phyloP scores from a whole-genome alignment of 2,113 vertebrate species.

The Tauraco erythrolophus region DNA sequence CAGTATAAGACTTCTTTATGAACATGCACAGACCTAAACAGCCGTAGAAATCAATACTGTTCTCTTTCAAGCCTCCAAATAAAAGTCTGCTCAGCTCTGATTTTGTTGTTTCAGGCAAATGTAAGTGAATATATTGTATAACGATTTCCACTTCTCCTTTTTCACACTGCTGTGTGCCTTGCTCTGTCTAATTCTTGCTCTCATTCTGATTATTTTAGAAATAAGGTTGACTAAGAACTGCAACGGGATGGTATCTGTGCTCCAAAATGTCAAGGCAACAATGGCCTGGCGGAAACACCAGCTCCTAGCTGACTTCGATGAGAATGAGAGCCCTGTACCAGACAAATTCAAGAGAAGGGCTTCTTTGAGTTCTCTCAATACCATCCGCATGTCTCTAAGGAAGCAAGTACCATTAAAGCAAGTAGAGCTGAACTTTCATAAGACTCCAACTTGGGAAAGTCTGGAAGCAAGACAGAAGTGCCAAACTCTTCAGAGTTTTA shows the following conservation, averaged over 20 bases:
- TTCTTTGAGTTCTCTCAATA: constrained; percentile 79
- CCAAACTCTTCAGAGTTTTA: constrained; percentile 73
- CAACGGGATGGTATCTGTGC: constrained; percentile 74
- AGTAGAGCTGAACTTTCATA: constrained; percentile 76
- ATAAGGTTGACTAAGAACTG: background rate
- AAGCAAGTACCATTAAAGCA: constrained; percentile 83
- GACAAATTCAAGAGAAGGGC: constrained; percentile 76
- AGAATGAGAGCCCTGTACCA: constrained; percentile 71
- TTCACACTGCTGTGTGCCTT: background rate
- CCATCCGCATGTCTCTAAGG: constrained; percentile 84
- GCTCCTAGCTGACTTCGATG: constrained; percentile 79
- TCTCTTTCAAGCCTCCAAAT: background rate
- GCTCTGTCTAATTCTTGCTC: background rate
- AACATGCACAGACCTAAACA: background rate
- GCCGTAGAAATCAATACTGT: background rate
- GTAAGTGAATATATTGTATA: background rate
- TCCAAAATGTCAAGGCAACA: constrained; percentile 74
- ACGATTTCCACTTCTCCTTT: background rate
- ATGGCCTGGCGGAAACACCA: constrained; percentile 80
- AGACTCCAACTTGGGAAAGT: constrained; percentile 78
- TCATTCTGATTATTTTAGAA: background rate
- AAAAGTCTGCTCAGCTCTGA: background rate
- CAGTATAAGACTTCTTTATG: background rate
- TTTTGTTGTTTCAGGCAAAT: background rate
- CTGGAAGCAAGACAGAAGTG: constrained; percentile 74